Evolutionary conservation across 2,888 invertebrate genomes (phyloP).

Genomic region (Hoplodrina blanda): DNA sequence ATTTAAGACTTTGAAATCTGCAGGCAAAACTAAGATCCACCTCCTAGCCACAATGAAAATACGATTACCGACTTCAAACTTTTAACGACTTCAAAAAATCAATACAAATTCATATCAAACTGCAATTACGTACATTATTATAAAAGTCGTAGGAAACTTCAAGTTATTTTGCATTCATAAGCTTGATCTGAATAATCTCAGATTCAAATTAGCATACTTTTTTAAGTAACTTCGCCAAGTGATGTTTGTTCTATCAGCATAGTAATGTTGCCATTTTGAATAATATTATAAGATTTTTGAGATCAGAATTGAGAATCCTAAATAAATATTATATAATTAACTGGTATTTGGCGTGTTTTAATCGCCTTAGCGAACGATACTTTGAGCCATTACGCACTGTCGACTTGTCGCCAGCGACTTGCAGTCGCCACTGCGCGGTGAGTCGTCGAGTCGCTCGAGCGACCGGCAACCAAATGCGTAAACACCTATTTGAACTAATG

Average conservation of each 20-base stretch:
- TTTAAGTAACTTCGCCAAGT: conserved; percentile 31
- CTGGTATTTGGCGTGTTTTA: too few species aligned
- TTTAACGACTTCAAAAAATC: conserved; percentile 46
- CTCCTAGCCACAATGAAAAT: neutral
- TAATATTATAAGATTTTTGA: neutral
- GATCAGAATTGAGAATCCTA: too few species aligned
- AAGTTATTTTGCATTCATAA: conserved; percentile 43
- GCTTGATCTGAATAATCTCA: conserved; percentile 37
- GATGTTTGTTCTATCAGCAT: neutral
- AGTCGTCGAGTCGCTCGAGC: too few species aligned
- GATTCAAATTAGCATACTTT: conserved; percentile 39
- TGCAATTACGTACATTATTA: conserved; percentile 50
- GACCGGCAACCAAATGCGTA: too few species aligned
- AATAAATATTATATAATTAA: too few species aligned
- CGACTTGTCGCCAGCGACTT: too few species aligned
- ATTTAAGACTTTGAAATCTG: conserved; percentile 12
- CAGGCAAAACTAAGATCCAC: conserved; percentile 6
- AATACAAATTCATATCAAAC: conserved; percentile 49
- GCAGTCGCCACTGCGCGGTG: too few species aligned
- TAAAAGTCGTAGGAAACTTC: conserved; percentile 34
- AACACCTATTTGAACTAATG: too few species aligned
- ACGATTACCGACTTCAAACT: conserved; percentile 34
- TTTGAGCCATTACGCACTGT: too few species aligned
- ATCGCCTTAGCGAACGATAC: too few species aligned
- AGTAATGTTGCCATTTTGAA: conserved; percentile 16